Evolutionary conservation across 2,113 vertebrate genomes (phyloP), one percentile per base, ranked within the genome.

Genomic region (Colossoma macropomum): DNA sequence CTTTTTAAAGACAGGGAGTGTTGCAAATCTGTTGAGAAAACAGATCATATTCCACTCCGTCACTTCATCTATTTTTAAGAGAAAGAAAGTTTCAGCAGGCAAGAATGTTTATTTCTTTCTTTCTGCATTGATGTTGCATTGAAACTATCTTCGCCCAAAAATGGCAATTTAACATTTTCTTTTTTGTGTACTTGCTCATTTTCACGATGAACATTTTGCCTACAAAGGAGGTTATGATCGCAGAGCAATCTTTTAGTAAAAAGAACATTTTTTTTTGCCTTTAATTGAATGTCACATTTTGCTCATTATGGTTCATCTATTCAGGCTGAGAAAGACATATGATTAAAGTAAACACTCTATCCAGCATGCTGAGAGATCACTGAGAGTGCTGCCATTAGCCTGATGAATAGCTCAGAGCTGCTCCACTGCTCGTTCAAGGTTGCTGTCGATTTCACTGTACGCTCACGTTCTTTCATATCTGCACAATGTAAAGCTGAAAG

Each of bases 311-410:
- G 38, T 23, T 45, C 0, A 10, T 23, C 68, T 7, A 71, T 25
- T 71, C n/a, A 71, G 59, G 59, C 59, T 25, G 59, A 2, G 23
- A 71, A 45, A 71, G 34, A 45, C 3, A 25, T 23, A 45, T 41
- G 19, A 34, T 69, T 69, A 66, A 66, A 66, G 63, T 66, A 69
- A 68, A 70, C 32, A 70, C 66, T 38, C 19, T 16, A 62, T 62
- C n/a, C 59, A 62, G 59, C 25, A 27, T 62, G n/a, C 8, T 10
- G 59, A 62, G 23, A 15, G 59, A 62, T 62, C n/a, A 27, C 59
- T 13, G 9, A 62, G 21, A 56, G 54, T 23, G 2, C 54, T 56
- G 59, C 59, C 59, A 62, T 62, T 62, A 62, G n/a, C 12, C n/a
- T 62, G 59, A 62, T 62, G 25, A 62, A 62, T 62, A 62, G 59